phyloP scores from a whole-genome alignment of 1,140 invertebrate species.

The Panulirus ornatus region DNA sequence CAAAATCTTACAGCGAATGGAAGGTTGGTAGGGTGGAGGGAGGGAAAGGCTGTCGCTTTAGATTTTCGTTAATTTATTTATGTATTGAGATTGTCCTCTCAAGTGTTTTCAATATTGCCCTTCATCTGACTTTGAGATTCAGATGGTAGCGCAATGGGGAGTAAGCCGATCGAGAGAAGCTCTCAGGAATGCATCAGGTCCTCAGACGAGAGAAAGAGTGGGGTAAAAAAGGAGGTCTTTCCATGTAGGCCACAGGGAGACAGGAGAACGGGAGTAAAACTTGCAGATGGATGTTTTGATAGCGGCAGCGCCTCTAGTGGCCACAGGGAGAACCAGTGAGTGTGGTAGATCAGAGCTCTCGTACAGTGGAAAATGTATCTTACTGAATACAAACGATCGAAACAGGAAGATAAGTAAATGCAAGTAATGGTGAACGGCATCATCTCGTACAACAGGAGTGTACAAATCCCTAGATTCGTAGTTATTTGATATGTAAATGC shows the following conservation, averaged over 20 bases:
- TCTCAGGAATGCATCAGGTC: background rate
- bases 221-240: background rate
- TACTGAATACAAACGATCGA: background rate
- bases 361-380: background rate
- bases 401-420: background rate
- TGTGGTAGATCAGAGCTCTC: too few relatives aligned
- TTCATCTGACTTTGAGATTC: background rate
- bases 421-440: too few relatives aligned
- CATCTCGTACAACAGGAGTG: too few relatives aligned
- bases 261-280: background rate
- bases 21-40: too few relatives aligned
- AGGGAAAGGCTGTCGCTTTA: background rate
- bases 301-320: background rate
- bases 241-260: background rate
- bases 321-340: background rate
- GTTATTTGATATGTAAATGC: too few relatives aligned
- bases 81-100: constrained; percentile 7
- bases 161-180: background rate
- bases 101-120: background rate
- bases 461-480: too few relatives aligned
- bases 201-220: too few relatives aligned
- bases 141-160: background rate
- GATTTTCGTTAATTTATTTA: constrained; percentile 17
- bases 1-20: background rate
- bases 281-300: background rate